Evolutionary conservation across 53 echinoderm and acorn worm species (phyloP), one percentile per base, ranked within the genome.

Genomic region (Echinarachnius parma): DNA sequence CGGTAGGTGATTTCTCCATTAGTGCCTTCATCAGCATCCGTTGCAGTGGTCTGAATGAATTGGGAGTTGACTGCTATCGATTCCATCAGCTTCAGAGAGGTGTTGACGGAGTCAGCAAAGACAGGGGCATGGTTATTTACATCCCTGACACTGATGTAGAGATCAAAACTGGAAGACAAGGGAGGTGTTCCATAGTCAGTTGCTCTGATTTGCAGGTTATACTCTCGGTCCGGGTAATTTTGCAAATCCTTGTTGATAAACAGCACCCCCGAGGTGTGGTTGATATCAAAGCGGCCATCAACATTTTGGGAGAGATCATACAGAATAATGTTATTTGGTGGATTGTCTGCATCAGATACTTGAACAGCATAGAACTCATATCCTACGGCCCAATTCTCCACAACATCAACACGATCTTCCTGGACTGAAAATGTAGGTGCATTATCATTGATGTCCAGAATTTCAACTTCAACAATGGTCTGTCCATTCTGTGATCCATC

Each of bases 361-460:
- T 59, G 53, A 1, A 81, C 85, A 3, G 69, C 77, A 58, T 90
- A 94, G 35, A 94, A 80, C 31, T 81, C 64, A 5, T 78, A 71
- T 39, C 89, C 93, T 24, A 89, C 39, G 16, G 82, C 81, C 93
- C 93, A 93, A 49, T 89, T 89, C 74, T 86, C 93, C 1, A 93
- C 93, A 33, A 93, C 89, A 78, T 93, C 76, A 13, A 78, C 77
- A 5, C 78, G 70, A 35, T 75, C 86, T 33, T 60, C 50, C 13
- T 50, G 34, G 26, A 70, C 14, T 5, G 68, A 33, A 61, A 93
- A 93, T 20, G 34, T 29, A 14, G 93, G 93, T n/a, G 77, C 65
- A 62, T 93, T 93, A 31, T 93, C 93, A 56, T 93, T 93, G 24
- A 89, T 83, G 75, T 93, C 93, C 20, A 83, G 53, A 20, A 93